Evolutionary conservation across 1,140 invertebrate genomes (phyloP), one percentile per base, ranked within the genome.

Genomic region (Drosophila kepulauana): DNA sequence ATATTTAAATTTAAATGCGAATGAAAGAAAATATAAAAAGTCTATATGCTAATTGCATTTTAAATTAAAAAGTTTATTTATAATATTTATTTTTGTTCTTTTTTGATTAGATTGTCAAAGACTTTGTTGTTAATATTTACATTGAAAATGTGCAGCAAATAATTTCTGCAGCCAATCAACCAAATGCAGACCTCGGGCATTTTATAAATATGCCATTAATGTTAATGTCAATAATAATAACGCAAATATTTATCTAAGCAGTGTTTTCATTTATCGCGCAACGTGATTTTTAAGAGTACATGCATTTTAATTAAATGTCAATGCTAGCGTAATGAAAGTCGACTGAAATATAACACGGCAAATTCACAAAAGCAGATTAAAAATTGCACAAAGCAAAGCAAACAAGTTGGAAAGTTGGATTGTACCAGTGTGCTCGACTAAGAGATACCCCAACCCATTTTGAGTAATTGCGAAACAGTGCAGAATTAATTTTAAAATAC

Each of bases 231-330:
- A 75, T 58, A 28, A 79, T 57, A 62, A 38, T 33, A 13, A 49
- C 15, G 25, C 28, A 59, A 4, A 69, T 38, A 58, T 41, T 28
- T 54, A 30, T 59, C 13, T 38, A 13, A 5, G 1, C 11, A n/a
- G 25, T 11, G 7, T 8, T 25, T 33, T 11, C 8, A 38, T 38
- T 5, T 13, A 43, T 33, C 38, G 15, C 38, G 41, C 48, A 78
- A 35, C 63, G 66, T 30, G 13, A 7, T 63, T 58, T 65, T 46
- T 5, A 13, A 43, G 13, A 13, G 11, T 30, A 30, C n/a, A 28
- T 41, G 5, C 64, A 75, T 71, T 82, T 82, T 82, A 78, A 78
- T 75, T 75, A 66, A 74, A 69, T 58, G 49, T 28, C 62, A 54
- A 30, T 25, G 3, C n/a, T 6, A 11, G 6, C 20, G 6, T n/a